These are phyloP conservation scores for Oreochromis grahami DNA, from an alignment of 2,797 vertebrate genomes.

Conservation along the genomic window DNA sequence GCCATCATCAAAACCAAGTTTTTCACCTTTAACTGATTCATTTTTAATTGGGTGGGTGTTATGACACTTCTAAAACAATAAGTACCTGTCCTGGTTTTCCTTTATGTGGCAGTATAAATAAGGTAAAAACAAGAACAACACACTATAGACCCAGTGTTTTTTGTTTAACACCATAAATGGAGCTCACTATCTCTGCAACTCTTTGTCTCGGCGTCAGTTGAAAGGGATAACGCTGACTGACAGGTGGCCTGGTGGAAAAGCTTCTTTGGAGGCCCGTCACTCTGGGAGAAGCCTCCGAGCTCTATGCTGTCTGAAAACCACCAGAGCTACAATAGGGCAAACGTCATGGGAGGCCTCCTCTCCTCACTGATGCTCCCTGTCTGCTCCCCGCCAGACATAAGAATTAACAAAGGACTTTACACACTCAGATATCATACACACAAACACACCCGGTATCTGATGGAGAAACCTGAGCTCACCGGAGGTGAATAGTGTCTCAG, in stretches of 20 bases:
- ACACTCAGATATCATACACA: background rate
- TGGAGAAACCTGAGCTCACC: slow-evolving; percentile 26
- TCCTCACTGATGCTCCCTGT: background rate
- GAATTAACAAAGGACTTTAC: background rate
- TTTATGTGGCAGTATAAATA: background rate
- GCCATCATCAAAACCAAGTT: background rate
- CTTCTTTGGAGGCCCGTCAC: slow-evolving; percentile 36
- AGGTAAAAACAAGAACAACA: background rate
- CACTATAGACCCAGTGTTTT: background rate
- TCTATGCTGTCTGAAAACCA: slow-evolving; percentile 1
- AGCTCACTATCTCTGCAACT: background rate
- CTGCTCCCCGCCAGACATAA: background rate
- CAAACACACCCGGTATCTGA: background rate
- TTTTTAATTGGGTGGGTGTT: background rate
- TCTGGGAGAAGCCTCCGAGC: slow-evolving; percentile 47
- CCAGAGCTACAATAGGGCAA: slow-evolving; percentile 13
- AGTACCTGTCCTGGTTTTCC: background rate
- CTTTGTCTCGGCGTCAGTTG: background rate
- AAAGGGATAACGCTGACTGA: slow-evolving; percentile 45
- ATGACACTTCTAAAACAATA: background rate
- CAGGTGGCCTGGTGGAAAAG: slow-evolving; percentile 40
- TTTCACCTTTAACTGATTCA: background rate
- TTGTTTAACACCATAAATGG: background rate
- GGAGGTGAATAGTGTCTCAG: slow-evolving; percentile 46
- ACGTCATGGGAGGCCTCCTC: slow-evolving; percentile 36